Conservation (phyloP, 2,113 vertebrate species). For the Eulemur rufifrons region DNA sequence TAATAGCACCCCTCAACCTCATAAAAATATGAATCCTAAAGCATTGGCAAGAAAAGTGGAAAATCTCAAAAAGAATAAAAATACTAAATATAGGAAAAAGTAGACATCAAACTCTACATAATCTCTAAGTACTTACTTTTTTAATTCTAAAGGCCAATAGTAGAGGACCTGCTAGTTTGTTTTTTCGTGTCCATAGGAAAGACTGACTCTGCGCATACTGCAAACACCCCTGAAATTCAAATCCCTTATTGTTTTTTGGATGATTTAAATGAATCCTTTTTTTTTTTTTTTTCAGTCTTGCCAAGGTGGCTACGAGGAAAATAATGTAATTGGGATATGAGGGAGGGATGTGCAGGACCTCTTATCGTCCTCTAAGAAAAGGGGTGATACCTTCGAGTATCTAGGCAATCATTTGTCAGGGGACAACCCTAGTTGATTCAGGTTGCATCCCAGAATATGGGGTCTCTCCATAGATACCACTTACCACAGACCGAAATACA, state of each 20-base stretch:
- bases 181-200: not conserved
- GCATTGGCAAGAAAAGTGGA: not conserved
- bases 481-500: not conserved
- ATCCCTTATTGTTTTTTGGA: not conserved
- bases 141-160: not conserved
- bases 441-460: not conserved
- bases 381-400: not conserved
- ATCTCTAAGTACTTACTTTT: not conserved
- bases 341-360: not conserved
- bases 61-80: not conserved
- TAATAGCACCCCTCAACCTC: accelerated
- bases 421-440: not conserved
- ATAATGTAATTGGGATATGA: not conserved
- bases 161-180: not conserved
- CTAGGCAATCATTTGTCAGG: not conserved
- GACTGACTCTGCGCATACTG: not conserved
- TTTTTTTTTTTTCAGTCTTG: not conserved
- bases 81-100: not conserved
- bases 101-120: not conserved
- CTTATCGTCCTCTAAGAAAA: not conserved
- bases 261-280: not conserved
- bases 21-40: not conserved
- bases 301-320: not conserved
- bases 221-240: not conserved
- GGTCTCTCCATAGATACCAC: not conserved